Percentiles rank a stretch among this genome's conserved stretches.
Evolutionary conservation across 1,140 invertebrate species (phyloP).

Genomic region (Chironomus tepperi): DNA sequence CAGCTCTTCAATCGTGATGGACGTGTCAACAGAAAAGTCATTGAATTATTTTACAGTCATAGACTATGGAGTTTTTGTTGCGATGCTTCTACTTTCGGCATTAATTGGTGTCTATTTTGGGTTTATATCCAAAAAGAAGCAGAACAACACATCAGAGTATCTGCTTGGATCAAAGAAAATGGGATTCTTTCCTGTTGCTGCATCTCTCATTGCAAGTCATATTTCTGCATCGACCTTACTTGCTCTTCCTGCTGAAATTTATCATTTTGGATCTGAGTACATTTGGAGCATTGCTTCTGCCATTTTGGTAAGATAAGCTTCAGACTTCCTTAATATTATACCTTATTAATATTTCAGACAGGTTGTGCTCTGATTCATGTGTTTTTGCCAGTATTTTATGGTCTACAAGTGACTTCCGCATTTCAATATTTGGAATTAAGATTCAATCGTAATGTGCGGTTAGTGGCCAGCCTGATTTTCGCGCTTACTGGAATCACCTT

Average conservation of each 20-base stretch:
- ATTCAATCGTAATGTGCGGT: conserved; percentile 51
- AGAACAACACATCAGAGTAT: conserved; percentile 68
- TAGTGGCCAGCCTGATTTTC: conserved; percentile 56
- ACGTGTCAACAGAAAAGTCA: conserved; percentile 28
- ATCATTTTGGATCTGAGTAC: conserved; percentile 71
- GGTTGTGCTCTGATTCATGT: conserved; percentile 41
- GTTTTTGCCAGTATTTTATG: conserved; percentile 76
- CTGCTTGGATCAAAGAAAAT: conserved; percentile 73
- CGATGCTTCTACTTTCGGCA: conserved; percentile 57
- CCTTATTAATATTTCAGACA: conserved; percentile 33
- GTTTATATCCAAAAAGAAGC: conserved; percentile 60
- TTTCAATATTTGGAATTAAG: conserved; percentile 68
- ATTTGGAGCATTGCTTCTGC: conserved; percentile 41
- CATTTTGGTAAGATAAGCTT: conserved; percentile 20
- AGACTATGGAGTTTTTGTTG: conserved; percentile 60
- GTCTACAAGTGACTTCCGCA: conserved; percentile 43
- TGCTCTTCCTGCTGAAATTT: conserved; percentile 74
- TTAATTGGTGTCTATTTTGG: conserved; percentile 74
- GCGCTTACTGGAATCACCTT: conserved; percentile 50
- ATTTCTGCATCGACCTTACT: conserved; percentile 57
- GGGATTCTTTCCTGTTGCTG: conserved; percentile 68
- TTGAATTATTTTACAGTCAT: conserved; percentile 48
- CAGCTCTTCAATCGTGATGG: not conserved
- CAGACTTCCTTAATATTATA: conserved; percentile 33
- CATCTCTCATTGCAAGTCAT: conserved; percentile 66